phyloP scores from a whole-genome alignment of 2,797 vertebrate species.

The Microctenopoma steveboyesi region DNA sequence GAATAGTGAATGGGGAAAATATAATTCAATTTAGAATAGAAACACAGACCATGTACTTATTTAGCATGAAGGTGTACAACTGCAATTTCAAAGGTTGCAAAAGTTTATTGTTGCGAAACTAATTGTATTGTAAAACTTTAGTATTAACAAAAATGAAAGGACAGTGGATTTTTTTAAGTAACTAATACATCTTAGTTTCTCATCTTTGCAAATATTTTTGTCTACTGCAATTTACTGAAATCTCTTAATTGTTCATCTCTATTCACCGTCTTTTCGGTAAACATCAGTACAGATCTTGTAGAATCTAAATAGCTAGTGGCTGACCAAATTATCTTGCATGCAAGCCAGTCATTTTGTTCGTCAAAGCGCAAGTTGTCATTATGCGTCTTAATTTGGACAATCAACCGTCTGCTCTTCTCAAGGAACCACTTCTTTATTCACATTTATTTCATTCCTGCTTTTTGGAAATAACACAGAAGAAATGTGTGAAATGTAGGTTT shows the following conservation, averaged over 20 bases:
- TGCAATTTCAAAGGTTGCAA: no score
- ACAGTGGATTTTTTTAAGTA: slow-evolving; percentile 10
- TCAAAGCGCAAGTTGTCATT: slow-evolving; percentile 16
- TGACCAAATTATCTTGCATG: not conserved
- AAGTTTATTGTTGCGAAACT: not conserved
- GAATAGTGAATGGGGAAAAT: slow-evolving; percentile 42
- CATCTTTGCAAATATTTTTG: not conserved
- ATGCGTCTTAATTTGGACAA: slow-evolving; percentile 1
- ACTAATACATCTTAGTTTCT: slow-evolving; percentile 22
- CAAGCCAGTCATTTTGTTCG: slow-evolving; percentile 16
- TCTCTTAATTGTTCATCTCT: not conserved
- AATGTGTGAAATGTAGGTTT: slow-evolving; percentile 19
- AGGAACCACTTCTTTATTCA: not conserved
- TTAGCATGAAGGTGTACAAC: not conserved
- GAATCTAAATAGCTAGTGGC: slow-evolving; percentile 6
- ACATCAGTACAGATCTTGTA: slow-evolving; percentile 1
- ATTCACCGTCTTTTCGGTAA: not conserved
- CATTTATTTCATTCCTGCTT: not conserved
- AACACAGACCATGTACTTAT: slow-evolving; percentile 6
- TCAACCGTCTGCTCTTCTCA: slow-evolving; percentile 3
- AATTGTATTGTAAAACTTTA: slow-evolving; percentile 12
- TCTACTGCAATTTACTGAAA: not conserved
- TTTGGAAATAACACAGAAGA: slow-evolving; percentile 13
- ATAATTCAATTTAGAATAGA: slow-evolving; percentile 35
- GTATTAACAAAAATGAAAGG: slow-evolving; percentile 4